Base-by-base conservation (phyloP, 2,797 vertebrate genomes). In the Tadarida brasiliensis region DNA sequence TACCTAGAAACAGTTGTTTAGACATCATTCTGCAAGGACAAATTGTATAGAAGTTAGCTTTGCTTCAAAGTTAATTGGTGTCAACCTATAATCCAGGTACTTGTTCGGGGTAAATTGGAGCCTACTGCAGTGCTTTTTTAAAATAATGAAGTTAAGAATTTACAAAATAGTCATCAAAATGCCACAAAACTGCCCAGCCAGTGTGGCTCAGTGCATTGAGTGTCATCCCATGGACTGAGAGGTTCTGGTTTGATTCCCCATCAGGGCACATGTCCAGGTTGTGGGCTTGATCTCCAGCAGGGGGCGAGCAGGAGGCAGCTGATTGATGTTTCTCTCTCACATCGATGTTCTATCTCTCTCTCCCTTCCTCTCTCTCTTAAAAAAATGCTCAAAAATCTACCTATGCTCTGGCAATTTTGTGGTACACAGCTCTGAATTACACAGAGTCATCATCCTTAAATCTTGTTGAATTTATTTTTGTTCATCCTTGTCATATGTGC, bases 401-500 rank as follows among this genome's bases (percentile, higher is more conserved):
- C 33, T 61, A 2, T 44, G 10, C 0, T 14, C 4, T 44, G 33
- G 22, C 22, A 71, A 2, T 57, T 74, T 22, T 63, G 10, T 49
- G 3, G 7, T 5, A 82, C 16, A 81, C 3, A 94, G 9, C 33
- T 92, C 47, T 76, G 63, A 93, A n/a, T 59, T 63, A 91, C 22
- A 65, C 11, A 77, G 26, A 57, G 33, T 61, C 26, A 59, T 70
- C n/a, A 68, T 85, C 57, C 68, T 95, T 85, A 78, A 82, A 63
- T 63, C 54, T 77, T 88, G 47, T 54, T 57, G 26, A 77, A 54
- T 84, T 73, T 39, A 7, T 71, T 94, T 81, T 83, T 92, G 28
- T 93, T 92, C 15, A 57, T 92, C 77, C 94, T 88, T 81, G 73
- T 92, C 61, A 70, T 3, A 14, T 28, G 17, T 87, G 4, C 35